Conservation (phyloP, 2,113 vertebrate genomes). For the Planiliza haematocheilus region DNA sequence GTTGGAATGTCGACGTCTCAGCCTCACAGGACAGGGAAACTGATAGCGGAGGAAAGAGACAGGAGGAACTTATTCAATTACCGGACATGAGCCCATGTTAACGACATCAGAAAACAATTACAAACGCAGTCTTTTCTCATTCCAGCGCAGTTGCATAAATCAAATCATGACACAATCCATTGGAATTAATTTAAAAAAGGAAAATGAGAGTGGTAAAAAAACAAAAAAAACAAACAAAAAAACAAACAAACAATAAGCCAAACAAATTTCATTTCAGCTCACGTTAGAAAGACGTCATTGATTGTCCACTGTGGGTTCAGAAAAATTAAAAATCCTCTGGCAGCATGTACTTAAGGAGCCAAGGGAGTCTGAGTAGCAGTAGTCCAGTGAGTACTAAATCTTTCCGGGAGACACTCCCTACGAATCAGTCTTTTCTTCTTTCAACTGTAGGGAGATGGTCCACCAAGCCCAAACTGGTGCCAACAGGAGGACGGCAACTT, state of each 20-base stretch:
- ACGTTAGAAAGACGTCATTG: slow-evolving; percentile 69
- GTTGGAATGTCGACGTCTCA: slow-evolving; percentile 79
- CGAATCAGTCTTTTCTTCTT: slow-evolving; percentile 39
- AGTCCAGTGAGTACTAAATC: slow-evolving; percentile 19
- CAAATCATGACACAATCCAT: slow-evolving; percentile 81
- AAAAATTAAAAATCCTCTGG: slow-evolving; percentile 51
- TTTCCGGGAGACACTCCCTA: background rate
- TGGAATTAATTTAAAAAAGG: slow-evolving; percentile 80
- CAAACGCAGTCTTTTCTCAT: slow-evolving; percentile 79
- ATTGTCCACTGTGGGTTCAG: slow-evolving; percentile 65
- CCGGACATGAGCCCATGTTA: slow-evolving; percentile 77
- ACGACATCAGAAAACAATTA: slow-evolving; percentile 80
- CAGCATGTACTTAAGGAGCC: slow-evolving; percentile 37
- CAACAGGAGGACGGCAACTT: slow-evolving; percentile 20
- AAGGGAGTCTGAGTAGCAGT: slow-evolving; percentile 37
- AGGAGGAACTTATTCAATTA: slow-evolving; percentile 77
- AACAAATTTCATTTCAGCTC: slow-evolving; percentile 57
- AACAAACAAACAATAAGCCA: too few species aligned
- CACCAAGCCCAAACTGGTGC: slow-evolving; percentile 32
- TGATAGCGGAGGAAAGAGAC: slow-evolving; percentile 74
- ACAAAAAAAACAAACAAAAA: slow-evolving; percentile 12
- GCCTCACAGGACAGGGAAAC: slow-evolving; percentile 65
- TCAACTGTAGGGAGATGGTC: slow-evolving; percentile 22
- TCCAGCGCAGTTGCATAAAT: slow-evolving; percentile 81
- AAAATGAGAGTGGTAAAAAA: slow-evolving; percentile 65